Percentiles rank a stretch among this genome's conserved stretches.
These are phyloP conservation scores for Eurosta solidaginis DNA, from an alignment of 1,140 invertebrate species.

Conservation along the genomic window DNA sequence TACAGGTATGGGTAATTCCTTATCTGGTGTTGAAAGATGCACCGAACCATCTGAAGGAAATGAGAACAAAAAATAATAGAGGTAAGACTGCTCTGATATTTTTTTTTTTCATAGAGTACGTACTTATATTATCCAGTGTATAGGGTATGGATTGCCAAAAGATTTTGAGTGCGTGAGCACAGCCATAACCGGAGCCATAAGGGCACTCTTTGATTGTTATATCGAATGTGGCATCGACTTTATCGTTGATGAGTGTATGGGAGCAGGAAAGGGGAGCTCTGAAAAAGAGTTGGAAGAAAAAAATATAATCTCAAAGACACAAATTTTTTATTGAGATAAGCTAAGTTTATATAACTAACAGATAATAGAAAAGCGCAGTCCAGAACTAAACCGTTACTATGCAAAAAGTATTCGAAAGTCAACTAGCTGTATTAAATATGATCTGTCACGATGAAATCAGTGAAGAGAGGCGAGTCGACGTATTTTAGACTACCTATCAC, in stretches of 20 bases:
- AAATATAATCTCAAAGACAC: slow-evolving; percentile 52
- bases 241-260: slow-evolving; percentile 70
- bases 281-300: too few relatives aligned
- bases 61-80: not conserved
- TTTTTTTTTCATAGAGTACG: slow-evolving; percentile 34
- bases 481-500: too few relatives aligned
- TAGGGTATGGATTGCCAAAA: slow-evolving; percentile 74
- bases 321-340: too few relatives aligned
- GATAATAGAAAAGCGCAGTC: too few relatives aligned
- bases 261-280: slow-evolving; percentile 69
- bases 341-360: too few relatives aligned
- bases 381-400: too few relatives aligned
- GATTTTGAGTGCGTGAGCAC: slow-evolving; percentile 67
- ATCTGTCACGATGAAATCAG: too few relatives aligned
- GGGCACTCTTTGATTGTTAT: slow-evolving; percentile 66
- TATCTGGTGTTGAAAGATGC: slow-evolving; percentile 63
- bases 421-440: too few relatives aligned
- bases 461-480: too few relatives aligned
- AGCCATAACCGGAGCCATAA: slow-evolving; percentile 59
- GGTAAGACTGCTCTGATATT: not conserved
- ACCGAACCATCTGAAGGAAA: slow-evolving; percentile 62
- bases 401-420: too few relatives aligned
- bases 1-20: slow-evolving; percentile 68
- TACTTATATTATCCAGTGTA: slow-evolving; percentile 63
- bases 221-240: slow-evolving; percentile 69